Conservation (phyloP, 1,140 invertebrate species). For the Drosophila sucinea region DNA sequence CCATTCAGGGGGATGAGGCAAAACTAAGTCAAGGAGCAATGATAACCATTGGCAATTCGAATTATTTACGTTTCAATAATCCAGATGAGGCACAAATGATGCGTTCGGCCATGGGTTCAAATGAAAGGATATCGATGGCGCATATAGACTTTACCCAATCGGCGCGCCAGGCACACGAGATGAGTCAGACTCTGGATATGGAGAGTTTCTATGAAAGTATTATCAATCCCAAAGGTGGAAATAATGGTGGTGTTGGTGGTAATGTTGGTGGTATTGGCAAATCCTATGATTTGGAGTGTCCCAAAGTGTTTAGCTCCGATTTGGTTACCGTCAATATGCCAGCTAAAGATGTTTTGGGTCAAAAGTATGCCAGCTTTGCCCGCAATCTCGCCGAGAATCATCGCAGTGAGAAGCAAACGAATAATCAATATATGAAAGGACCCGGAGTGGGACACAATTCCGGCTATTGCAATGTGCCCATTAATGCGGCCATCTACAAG, state of each 20-base stretch:
- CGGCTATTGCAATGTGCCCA: slow-evolving; percentile 68
- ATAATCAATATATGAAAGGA: slow-evolving; percentile 64
- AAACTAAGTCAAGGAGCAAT: slow-evolving; percentile 88
- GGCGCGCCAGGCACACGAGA: slow-evolving; percentile 30
- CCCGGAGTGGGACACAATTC: slow-evolving; percentile 50
- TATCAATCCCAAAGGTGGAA: slow-evolving; percentile 59
- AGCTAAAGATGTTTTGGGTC: slow-evolving; percentile 89
- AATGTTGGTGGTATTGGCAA: slow-evolving; percentile 25
- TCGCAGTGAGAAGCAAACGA: slow-evolving; percentile 76
- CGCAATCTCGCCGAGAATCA: slow-evolving; percentile 83
- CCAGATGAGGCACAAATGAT: slow-evolving; percentile 93
- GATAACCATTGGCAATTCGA: slow-evolving; percentile 93
- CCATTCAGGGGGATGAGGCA: slow-evolving; percentile 62
- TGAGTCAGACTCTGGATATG: slow-evolving; percentile 57
- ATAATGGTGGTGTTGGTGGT: neutral
- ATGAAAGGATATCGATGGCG: slow-evolving; percentile 89
- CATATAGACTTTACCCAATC: slow-evolving; percentile 79
- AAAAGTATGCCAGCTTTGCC: slow-evolving; percentile 85
- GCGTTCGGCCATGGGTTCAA: slow-evolving; percentile 84
- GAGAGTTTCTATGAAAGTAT: slow-evolving; percentile 74
- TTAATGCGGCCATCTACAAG: slow-evolving; percentile 61
- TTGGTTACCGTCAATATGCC: slow-evolving; percentile 91
- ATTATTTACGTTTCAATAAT: slow-evolving; percentile 95
- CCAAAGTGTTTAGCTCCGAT: slow-evolving; percentile 90
- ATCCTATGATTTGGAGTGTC: slow-evolving; percentile 84